phyloP scores from a whole-genome alignment of 35 echinoderm and acorn worm species.

The Patiria miniata region DNA sequence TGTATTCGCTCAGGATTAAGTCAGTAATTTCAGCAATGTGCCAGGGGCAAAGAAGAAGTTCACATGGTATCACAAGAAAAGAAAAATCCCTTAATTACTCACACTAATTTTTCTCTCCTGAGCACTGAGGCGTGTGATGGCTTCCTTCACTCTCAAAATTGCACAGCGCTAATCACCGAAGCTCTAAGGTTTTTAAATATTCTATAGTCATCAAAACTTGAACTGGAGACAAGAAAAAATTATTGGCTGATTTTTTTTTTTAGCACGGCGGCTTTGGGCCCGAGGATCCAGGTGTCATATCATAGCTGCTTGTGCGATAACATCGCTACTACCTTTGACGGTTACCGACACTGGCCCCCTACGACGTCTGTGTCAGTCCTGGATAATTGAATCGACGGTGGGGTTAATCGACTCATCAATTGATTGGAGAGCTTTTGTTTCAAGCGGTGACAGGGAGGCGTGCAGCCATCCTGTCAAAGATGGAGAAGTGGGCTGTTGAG shows the following conservation, averaged over 20 bases:
- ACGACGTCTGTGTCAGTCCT: not conserved
- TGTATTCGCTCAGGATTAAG: slow-evolving; percentile 3
- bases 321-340: slow-evolving; percentile 16
- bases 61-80: not conserved
- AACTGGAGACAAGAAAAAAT: not conserved
- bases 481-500: not conserved
- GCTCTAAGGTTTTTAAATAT: not conserved
- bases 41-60: not conserved
- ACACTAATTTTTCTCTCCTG: slow-evolving; percentile 13
- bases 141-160: not conserved
- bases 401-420: slow-evolving; percentile 28
- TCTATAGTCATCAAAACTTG: slow-evolving; percentile 5
- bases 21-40: not conserved
- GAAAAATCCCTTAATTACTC: slow-evolving; percentile 21
- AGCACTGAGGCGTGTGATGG: not conserved
- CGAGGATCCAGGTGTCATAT: slow-evolving; percentile 27
- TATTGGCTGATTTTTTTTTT: not conserved
- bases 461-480: slow-evolving; percentile 1
- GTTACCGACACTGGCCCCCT: not conserved
- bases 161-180: not conserved
- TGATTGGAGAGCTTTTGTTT: slow-evolving; percentile 28
- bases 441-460: not conserved
- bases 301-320: not conserved
- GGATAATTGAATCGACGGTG: slow-evolving; percentile 14
- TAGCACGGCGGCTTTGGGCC: not conserved